These are phyloP conservation scores for Takifugu bimaculatus DNA, from an alignment of 2,113 vertebrate species.

Conservation along the genomic window DNA sequence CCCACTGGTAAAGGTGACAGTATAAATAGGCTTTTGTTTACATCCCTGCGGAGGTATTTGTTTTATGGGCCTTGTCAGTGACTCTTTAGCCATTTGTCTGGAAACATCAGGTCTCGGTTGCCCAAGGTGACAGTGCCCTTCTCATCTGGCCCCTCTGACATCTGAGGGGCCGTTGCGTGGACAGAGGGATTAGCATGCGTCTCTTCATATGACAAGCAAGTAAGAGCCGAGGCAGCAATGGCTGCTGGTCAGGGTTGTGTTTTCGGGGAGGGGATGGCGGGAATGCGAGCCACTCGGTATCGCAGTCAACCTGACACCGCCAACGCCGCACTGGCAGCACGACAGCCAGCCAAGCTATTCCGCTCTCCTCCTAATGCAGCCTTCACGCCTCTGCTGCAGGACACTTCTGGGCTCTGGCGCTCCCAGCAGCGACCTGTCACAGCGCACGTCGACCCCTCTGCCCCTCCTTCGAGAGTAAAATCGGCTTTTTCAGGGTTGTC, in stretches of 20 bases:
- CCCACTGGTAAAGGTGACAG: no score
- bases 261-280: conserved; percentile 55
- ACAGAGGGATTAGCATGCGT: conserved; percentile 43
- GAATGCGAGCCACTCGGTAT: conserved; percentile 54
- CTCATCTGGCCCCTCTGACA: conserved; percentile 24
- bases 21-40: no score
- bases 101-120: conserved; percentile 19
- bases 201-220: conserved; percentile 22
- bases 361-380: conserved; percentile 52
- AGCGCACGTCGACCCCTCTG: conserved; percentile 10
- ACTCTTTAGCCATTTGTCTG: conserved; percentile 33
- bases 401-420: conserved; percentile 36
- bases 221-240: conserved; percentile 29
- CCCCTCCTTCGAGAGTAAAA: conserved; percentile 8
- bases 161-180: conserved; percentile 24
- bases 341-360: conserved; percentile 62
- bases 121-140: conserved; percentile 63
- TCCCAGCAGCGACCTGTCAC: conserved; percentile 18
- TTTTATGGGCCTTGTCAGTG: conserved; percentile 2
- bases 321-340: conserved; percentile 43
- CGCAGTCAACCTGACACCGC: conserved; percentile 65
- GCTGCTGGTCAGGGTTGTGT: conserved; percentile 38
- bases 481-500: conserved; percentile 31
- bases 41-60: background rate
- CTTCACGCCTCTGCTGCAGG: conserved; percentile 42